Percentiles rank a stretch among this genome's conserved stretches.
Conservation (phyloP, 23 tunicate genomes). For the Trididemnum miniatum region DNA sequence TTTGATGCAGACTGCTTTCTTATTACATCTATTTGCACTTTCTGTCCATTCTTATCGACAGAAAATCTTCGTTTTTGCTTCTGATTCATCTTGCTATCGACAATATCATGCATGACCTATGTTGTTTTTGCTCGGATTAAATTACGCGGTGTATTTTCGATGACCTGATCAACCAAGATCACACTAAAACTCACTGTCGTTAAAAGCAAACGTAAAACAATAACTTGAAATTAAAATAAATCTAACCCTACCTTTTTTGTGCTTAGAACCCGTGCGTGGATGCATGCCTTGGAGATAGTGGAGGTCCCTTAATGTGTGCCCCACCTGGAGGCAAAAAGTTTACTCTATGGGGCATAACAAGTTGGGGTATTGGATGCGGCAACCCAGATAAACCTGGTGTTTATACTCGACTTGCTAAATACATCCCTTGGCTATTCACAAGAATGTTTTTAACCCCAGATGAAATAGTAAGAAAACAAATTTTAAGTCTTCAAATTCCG, state of each 20-base stretch:
- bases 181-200: no score
- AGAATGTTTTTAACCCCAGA: background rate
- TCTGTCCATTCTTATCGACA: no score
- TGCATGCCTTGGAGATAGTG: slow-evolving; percentile 27
- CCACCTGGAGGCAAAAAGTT: background rate
- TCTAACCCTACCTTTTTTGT: background rate
- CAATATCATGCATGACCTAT: no score
- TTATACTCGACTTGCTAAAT: slow-evolving; percentile 17
- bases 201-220: no score
- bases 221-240: no score
- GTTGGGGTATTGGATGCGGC: slow-evolving; percentile 30
- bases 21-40: no score
- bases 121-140: no score
- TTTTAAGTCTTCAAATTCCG: background rate
- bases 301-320: slow-evolving; percentile 26
- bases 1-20: no score
- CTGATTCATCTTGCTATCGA: no score
- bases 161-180: no score
- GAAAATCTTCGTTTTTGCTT: no score
- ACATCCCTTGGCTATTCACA: slow-evolving; percentile 14
- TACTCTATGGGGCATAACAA: slow-evolving; percentile 35
- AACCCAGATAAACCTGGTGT: slow-evolving; percentile 11
- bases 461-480: background rate
- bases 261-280: background rate
- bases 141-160: no score